Conservation (phyloP, 2,797 vertebrate genomes). For the Myotis myotis region DNA sequence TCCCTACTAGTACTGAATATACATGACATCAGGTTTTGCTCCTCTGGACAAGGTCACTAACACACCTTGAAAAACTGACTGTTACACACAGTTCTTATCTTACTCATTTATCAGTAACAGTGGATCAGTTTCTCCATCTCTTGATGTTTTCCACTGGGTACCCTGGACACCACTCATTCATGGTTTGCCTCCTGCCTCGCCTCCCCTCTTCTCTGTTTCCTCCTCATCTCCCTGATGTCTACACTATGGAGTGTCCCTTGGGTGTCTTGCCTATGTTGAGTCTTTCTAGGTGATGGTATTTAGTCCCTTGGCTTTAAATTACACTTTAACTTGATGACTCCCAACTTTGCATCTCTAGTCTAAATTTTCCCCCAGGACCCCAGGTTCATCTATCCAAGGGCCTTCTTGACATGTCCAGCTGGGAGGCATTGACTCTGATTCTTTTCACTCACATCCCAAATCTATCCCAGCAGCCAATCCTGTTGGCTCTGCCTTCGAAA, state of each 20-base stretch:
- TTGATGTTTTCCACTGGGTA: not conserved
- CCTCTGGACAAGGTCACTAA: not conserved
- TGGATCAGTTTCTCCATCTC: not conserved
- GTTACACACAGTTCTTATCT: fast-evolving
- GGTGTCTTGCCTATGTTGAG: not conserved
- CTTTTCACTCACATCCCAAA: not conserved
- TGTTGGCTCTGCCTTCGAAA: not conserved
- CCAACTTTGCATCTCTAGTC: not conserved
- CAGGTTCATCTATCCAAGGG: not conserved
- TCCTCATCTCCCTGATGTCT: not conserved
- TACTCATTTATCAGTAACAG: not conserved
- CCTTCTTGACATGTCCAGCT: not conserved
- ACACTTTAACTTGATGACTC: not conserved
- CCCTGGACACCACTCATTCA: fast-evolving
- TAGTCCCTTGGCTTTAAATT: not conserved
- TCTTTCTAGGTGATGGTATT: not conserved
- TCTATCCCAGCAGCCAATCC: not conserved
- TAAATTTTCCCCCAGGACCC: not conserved
- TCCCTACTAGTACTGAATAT: not conserved
- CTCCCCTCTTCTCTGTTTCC: not conserved
- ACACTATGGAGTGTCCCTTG: fast-evolving
- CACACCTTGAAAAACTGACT: not conserved
- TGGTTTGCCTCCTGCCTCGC: not conserved
- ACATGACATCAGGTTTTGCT: not conserved
- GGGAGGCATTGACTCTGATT: not conserved